Evolutionary conservation across 2,888 invertebrate genomes (phyloP), one percentile per base, ranked within the genome.

Genomic region (Eupithecia exiguata): DNA sequence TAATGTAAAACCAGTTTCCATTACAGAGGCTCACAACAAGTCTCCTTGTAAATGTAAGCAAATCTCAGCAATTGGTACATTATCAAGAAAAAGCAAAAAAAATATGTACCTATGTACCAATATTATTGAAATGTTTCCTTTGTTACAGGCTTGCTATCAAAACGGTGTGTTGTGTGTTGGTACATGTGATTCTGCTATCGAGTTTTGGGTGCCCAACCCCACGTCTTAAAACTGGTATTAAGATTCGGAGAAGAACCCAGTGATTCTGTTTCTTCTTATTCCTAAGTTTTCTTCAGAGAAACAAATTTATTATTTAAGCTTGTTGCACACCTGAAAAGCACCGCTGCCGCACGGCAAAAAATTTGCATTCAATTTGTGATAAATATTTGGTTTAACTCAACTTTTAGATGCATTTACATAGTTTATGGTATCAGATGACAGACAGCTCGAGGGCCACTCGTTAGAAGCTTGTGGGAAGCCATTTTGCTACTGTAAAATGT

Each of bases 121-220:
- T 58, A 70, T 38, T 70, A 68, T 38, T 68, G 35, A n/a, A 9
- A 12, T 5, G 53, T 70, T 67, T 78, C 72, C 62, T 78, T 66
- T 77, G 78, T 94, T 94, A 70, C 91, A 95, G 95, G 82, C 95
- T 79, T 89, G 91, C 78, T 95, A 95, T 80, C 88, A 89, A 77
- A 92, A 93, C 79, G 92, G 90, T 53, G 88, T 94, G n/a, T 81
- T 95, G 81, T 94, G 91, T 49, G 86, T 93, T 61, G 94, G 94
- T 21, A 94, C 94, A n/a, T 94, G 94, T 82, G 94, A 94, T 76
- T 91, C 92, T 7, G 91, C 94, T 9, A 80, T 95, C 46, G 95
- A 95, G 81, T 92, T 95, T 78, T 95, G 95, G 95, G 87, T 94
- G 67, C 94, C 94, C 1, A 87, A 84, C 53, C 88, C 89, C 43